phyloP scores from a whole-genome alignment of 2,797 vertebrate species.

The Semotilus atromaculatus region DNA sequence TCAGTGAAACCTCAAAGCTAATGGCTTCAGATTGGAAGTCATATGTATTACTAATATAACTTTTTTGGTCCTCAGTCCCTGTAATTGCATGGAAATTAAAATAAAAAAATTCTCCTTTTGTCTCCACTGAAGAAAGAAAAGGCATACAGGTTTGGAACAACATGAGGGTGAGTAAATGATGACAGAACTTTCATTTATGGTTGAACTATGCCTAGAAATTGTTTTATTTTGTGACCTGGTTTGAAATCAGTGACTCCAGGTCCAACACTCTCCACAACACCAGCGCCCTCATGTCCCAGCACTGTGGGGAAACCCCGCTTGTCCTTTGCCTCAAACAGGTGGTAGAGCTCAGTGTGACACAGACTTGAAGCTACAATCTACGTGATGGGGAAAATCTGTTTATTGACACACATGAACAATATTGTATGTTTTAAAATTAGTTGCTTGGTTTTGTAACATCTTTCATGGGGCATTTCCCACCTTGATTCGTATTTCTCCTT shows the following conservation, averaged over 20 bases:
- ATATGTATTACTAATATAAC: too few relatives aligned
- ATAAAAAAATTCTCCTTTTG: not conserved
- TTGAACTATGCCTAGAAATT: not conserved
- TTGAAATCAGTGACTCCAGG: slow-evolving; percentile 76
- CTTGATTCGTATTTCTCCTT: slow-evolving; percentile 89
- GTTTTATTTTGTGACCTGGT: slow-evolving; percentile 68
- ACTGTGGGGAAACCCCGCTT: slow-evolving; percentile 71
- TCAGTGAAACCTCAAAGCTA: too few relatives aligned
- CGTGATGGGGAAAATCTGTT: slow-evolving; percentile 62
- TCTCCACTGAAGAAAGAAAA: not conserved
- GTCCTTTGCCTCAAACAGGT: slow-evolving; percentile 67
- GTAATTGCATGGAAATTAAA: not conserved
- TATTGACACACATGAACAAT: not conserved
- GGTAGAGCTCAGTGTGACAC: slow-evolving; percentile 78
- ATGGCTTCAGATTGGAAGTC: too few relatives aligned
- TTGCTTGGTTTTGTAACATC: slow-evolving; percentile 7
- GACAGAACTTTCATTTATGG: not conserved
- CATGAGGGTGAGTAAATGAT: not conserved
- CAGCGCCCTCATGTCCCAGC: slow-evolving; percentile 78
- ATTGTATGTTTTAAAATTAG: not conserved
- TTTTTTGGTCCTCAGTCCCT: not conserved
- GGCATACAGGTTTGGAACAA: not conserved
- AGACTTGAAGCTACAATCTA: slow-evolving; percentile 76
- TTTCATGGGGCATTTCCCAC: slow-evolving; percentile 67
- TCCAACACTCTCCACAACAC: slow-evolving; percentile 79